Conservation (phyloP, 2,797 vertebrate genomes). For the Peromyscus eremicus region DNA sequence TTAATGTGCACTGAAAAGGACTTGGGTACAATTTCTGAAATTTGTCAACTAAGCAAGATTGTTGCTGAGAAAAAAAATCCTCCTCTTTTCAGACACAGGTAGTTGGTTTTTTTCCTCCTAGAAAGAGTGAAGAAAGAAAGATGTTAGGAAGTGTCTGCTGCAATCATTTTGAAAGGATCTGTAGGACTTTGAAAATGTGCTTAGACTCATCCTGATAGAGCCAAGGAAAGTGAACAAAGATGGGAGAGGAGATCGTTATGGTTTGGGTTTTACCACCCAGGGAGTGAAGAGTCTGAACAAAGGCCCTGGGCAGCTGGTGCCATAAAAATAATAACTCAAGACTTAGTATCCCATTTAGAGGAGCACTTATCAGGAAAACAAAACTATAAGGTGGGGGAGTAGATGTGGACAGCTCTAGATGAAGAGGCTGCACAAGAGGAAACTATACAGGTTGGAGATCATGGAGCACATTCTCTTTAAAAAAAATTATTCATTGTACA, state of each 20-base stretch:
- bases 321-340: neutral
- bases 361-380: neutral
- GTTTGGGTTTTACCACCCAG: neutral
- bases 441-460: neutral
- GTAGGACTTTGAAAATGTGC: conserved; percentile 14
- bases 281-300: accelerated
- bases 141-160: neutral
- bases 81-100: neutral
- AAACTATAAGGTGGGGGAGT: neutral
- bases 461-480: neutral
- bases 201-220: neutral
- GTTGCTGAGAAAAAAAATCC: neutral
- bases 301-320: neutral
- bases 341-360: neutral
- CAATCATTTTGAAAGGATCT: neutral
- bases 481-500: no score
- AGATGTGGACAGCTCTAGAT: neutral
- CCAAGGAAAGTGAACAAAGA: neutral
- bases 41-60: neutral
- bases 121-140: neutral
- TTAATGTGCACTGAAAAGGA: neutral
- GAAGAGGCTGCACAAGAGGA: neutral
- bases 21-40: neutral
- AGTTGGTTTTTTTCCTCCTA: neutral
- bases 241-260: no score